Evolutionary conservation across 1,140 invertebrate genomes (phyloP).

Genomic region (Potamilus streckersoni): DNA sequence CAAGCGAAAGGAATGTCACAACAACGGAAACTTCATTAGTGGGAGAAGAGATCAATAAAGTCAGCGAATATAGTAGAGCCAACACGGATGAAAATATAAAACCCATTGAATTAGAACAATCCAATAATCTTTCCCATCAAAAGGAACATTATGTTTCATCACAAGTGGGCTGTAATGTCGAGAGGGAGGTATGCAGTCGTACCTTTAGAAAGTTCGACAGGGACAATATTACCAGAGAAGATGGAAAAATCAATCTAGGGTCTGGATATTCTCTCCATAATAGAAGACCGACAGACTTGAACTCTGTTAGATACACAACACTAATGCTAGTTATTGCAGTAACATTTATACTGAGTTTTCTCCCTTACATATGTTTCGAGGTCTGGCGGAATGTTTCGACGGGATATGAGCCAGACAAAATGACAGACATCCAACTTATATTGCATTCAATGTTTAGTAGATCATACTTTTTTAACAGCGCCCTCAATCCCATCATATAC

Average conservation of each 20-base stretch:
- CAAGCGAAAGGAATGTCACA: too few species aligned
- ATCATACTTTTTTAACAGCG: conserved; percentile 41
- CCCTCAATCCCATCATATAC: conserved; percentile 39
- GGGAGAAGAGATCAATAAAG: conserved; percentile 8
- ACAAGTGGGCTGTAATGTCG: neutral
- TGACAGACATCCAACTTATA: conserved; percentile 29
- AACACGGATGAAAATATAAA: conserved; percentile 5
- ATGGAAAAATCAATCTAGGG: neutral
- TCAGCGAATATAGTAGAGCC: conserved; percentile 19
- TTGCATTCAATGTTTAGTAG: conserved; percentile 37
- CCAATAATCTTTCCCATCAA: neutral
- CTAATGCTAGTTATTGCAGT: conserved; percentile 26
- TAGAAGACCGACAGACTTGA: conserved; percentile 23
- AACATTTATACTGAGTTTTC: conserved; percentile 27
- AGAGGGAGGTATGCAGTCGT: neutral
- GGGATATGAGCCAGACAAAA: neutral
- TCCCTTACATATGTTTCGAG: conserved; percentile 11
- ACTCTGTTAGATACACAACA: conserved; percentile 17
- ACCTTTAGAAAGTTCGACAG: neutral
- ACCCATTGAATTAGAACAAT: neutral
- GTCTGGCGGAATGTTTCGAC: conserved; percentile 5
- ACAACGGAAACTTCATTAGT: too few species aligned
- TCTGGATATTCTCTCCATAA: neutral
- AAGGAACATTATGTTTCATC: neutral
- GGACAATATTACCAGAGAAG: neutral